phyloP scores from a whole-genome alignment of 2,113 vertebrate genomes.

The Oryzias woworae region DNA sequence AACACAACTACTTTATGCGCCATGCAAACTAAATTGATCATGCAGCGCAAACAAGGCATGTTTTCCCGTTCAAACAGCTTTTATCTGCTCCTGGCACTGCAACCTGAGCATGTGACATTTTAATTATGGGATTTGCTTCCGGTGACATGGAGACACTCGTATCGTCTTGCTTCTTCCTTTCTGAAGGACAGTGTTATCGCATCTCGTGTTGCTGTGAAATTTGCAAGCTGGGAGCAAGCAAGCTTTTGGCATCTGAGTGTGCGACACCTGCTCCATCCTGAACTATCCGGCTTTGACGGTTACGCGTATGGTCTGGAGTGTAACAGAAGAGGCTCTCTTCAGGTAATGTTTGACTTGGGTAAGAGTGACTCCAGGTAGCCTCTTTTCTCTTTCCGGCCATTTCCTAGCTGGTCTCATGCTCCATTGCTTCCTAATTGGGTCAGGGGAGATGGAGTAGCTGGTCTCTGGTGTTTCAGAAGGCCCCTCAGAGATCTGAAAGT shows the following conservation, averaged over 20 bases:
- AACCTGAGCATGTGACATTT: conserved; percentile 51
- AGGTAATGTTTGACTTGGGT: conserved; percentile 56
- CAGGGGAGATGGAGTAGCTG: conserved; percentile 76
- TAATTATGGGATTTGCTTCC: conserved; percentile 46
- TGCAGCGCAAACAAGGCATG: conserved; percentile 30
- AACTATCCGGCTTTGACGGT: conserved; percentile 38
- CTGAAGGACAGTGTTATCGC: conserved; percentile 38
- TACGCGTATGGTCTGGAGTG: conserved; percentile 34
- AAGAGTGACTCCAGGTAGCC: conserved; percentile 53
- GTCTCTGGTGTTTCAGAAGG: conserved; percentile 77
- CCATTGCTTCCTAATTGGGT: conserved; percentile 79
- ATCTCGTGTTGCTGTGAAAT: conserved; percentile 29
- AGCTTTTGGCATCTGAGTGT: neutral
- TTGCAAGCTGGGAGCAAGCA: conserved; percentile 1
- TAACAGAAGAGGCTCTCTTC: conserved; percentile 51
- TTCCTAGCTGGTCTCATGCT: conserved; percentile 66
- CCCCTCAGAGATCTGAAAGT: conserved; percentile 82
- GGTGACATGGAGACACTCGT: conserved; percentile 32
- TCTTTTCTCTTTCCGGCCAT: conserved; percentile 62
- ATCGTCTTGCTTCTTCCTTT: conserved; percentile 19
- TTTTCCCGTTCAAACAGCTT: conserved; percentile 43
- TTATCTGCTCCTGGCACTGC: conserved; percentile 58
- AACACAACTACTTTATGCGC: conserved; percentile 44
- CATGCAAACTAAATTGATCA: conserved; percentile 48
- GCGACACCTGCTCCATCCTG: conserved; percentile 12